Evolutionary conservation across 2,888 invertebrate genomes (phyloP), one percentile per base, ranked within the genome.

Genomic region (Pollenia griseotomentosa): DNA sequence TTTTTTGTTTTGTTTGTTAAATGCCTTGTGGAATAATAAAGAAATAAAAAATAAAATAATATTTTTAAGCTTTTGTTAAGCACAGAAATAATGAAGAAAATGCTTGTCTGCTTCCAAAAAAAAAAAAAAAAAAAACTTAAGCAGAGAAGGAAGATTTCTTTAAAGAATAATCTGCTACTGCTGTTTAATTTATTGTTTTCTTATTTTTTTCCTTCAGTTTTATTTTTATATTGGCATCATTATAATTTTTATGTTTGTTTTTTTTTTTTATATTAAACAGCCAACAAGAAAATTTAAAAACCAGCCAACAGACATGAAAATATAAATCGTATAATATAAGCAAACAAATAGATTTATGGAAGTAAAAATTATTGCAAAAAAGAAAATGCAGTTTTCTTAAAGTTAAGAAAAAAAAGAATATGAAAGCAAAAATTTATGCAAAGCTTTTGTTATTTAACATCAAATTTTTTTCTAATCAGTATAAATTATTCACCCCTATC

Each of bases 151-250:
- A 65, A 33, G 33, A 73, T 55, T 46, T 63, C n/a, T 65, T 46
- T 14, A 73, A 65, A 71, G 33, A 48, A 73, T 44, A 73, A 79
- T 51, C 65, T 70, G 40, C 23, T 16, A 48, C n/a, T 16, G 19
- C n/a, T 80, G 63, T 71, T 73, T 65, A 55, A 73, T 73, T 81
- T 73, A 66, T 73, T 65, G 57, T 48, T 57, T 73, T 81, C 40
- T 73, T 46, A 7, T 42, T 42, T 14, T 42, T 46, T 55, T 51
- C 2, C 14, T 57, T 33, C 7, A 16, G 19, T 46, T 71, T 80
- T 61, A 44, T 71, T 73, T 71, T 55, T 61, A 23, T 63, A 71
- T 44, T 63, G 46, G 61, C 79, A 42, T 61, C 79, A 63, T 71
- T 71, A 80, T 71, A 53, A 68, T 66, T 59, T 81, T 65, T 63